phyloP scores from a whole-genome alignment of 2,888 invertebrate genomes.

The Dasysyrphus albostriatus region DNA sequence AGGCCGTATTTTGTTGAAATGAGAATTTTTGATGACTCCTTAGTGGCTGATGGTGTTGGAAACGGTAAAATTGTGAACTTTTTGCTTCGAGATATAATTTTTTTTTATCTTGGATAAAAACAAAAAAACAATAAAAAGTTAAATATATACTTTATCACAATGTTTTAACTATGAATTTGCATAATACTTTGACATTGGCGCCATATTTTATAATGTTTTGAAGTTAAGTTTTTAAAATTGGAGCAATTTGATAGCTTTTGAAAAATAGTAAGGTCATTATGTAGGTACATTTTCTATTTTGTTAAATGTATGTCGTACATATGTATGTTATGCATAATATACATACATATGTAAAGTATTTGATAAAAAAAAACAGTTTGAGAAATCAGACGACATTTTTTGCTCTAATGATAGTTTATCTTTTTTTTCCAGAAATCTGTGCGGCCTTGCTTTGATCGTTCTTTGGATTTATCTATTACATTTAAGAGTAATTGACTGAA shows the following conservation, averaged over 20 bases:
- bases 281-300: no score
- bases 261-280: background rate
- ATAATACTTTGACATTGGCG: slow-evolving; percentile 53
- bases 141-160: background rate
- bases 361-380: no score
- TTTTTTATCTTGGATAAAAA: background rate
- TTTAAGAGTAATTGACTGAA: background rate
- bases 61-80: slow-evolving; percentile 65
- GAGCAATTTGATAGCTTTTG: slow-evolving; percentile 25
- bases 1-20: slow-evolving; percentile 76
- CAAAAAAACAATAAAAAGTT: background rate
- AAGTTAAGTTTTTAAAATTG: slow-evolving; percentile 9
- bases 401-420: no score
- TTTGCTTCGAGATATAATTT: background rate
- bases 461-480: no score
- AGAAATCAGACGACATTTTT: no score
- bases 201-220: slow-evolving; percentile 63
- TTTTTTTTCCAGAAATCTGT: no score
- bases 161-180: background rate
- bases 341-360: no score
- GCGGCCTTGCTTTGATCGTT: no score
- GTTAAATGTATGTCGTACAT: no score
- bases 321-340: no score
- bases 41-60: slow-evolving; percentile 36
- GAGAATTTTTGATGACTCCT: slow-evolving; percentile 52